phyloP scores from a whole-genome alignment of 1,140 invertebrate genomes.

The Euglossa dilemma region DNA sequence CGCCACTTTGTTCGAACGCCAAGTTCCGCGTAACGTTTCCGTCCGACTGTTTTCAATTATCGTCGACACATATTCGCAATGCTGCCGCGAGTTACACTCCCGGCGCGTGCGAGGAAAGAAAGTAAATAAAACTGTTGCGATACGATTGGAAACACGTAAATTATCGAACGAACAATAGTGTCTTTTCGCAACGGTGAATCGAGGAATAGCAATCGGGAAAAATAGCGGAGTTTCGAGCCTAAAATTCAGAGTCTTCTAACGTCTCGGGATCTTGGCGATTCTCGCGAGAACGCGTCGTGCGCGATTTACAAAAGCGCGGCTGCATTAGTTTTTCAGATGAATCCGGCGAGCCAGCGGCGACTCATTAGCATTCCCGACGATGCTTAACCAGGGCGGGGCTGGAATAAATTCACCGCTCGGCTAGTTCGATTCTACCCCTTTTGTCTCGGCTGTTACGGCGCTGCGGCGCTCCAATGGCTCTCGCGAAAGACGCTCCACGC shows the following conservation, averaged over 20 bases:
- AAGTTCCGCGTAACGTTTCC: not conserved
- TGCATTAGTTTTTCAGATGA: constrained; percentile 33
- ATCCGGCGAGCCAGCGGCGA: constrained; percentile 5
- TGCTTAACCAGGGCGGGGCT: constrained; percentile 40
- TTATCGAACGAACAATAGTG: too few species aligned
- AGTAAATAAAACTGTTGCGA: too few species aligned
- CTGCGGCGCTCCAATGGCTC: not conserved
- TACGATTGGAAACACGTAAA: too few species aligned
- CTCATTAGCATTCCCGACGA: constrained; percentile 46
- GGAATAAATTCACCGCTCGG: constrained; percentile 43
- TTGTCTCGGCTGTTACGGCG: constrained; percentile 19
- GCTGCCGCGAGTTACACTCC: not conserved
- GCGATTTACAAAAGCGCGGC: constrained; percentile 13
- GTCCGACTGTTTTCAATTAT: constrained; percentile 40
- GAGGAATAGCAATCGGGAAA: too few species aligned
- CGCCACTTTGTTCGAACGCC: constrained; percentile 39
- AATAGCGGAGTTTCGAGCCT: fast-evolving
- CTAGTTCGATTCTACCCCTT: constrained; percentile 43
- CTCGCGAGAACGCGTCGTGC: not conserved
- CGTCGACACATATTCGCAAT: not conserved
- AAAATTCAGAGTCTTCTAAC: not conserved
- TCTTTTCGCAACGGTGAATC: too few species aligned
- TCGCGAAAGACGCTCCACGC: constrained; percentile 22
- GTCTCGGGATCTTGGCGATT: not conserved
- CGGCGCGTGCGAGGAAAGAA: too few species aligned